A percentile compares a stretch with the other conserved stretches of the same genome.
These are phyloP conservation scores for Dicaeum eximium DNA, from an alignment of 2,113 vertebrate species.

Conservation along the genomic window DNA sequence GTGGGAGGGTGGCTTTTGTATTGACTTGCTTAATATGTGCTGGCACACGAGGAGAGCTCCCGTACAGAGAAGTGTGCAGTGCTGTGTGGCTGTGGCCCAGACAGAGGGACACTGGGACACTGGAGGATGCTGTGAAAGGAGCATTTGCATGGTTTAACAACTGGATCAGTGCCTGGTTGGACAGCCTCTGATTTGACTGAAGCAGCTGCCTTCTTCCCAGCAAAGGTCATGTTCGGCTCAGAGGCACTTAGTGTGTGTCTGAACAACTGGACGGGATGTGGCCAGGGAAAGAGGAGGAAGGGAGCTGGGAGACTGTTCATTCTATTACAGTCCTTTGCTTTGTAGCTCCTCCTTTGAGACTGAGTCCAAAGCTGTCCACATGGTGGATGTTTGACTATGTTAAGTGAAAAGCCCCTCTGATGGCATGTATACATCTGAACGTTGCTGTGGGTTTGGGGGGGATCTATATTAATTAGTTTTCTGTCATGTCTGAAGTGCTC, in stretches of 20 bases:
- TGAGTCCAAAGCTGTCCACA: not conserved
- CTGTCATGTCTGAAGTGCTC: not conserved
- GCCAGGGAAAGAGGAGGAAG: not conserved
- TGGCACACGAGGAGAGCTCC: not conserved
- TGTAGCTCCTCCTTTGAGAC: not conserved
- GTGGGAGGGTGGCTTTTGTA: not conserved
- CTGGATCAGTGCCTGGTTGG: not conserved
- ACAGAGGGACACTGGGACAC: not conserved
- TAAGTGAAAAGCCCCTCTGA: not conserved
- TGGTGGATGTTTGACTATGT: not conserved
- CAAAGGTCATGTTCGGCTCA: not conserved
- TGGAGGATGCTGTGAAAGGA: not conserved
- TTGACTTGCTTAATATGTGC: not conserved
- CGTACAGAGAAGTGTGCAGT: not conserved
- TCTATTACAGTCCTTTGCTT: not conserved
- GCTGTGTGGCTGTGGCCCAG: not conserved
- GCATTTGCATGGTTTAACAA: not conserved
- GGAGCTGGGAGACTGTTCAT: not conserved
- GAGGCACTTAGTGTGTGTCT: not conserved
- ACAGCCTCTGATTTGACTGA: not conserved
- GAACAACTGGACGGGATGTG: not conserved
- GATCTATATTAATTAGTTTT: not conserved
- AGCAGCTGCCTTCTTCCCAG: conserved; percentile 27
- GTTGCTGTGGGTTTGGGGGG: not conserved
- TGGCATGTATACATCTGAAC: not conserved